Percentiles rank a stretch among this genome's conserved stretches.
Evolutionary conservation across 2,113 vertebrate genomes (phyloP).

Genomic region (Xenopus laevis): DNA sequence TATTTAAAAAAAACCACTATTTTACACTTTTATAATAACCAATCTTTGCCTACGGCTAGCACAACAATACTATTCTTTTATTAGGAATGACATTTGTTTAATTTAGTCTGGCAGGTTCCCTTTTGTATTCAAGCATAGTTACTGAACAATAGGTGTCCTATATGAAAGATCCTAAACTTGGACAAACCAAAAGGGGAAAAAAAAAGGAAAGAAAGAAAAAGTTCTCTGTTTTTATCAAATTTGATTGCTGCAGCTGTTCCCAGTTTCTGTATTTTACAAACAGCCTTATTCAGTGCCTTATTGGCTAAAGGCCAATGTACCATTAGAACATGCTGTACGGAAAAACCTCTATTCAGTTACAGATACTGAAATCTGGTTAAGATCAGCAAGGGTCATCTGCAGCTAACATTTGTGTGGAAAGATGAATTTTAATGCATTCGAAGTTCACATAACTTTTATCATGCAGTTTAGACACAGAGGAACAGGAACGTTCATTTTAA

Average conservation of each 20-base stretch:
- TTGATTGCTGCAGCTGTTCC: constrained; percentile 84
- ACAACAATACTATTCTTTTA: constrained; percentile 54
- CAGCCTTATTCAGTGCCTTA: constrained; percentile 80
- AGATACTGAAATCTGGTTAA: constrained; percentile 83
- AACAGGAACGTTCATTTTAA: too few relatives aligned
- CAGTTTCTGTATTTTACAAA: constrained; percentile 82
- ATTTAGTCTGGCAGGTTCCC: constrained; percentile 60
- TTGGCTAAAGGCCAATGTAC: constrained; percentile 78
- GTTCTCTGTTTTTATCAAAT: constrained; percentile 84
- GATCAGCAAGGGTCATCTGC: constrained; percentile 77
- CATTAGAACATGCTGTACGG: constrained; percentile 82
- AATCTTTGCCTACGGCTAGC: background rate
- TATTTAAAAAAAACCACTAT: background rate
- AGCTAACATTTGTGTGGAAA: constrained; percentile 73
- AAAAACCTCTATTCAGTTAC: constrained; percentile 82
- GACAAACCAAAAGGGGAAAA: constrained; percentile 59
- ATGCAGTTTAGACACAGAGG: constrained; percentile 55
- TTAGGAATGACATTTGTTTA: constrained; percentile 66
- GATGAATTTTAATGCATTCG: constrained; percentile 77
- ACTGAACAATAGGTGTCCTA: constrained; percentile 69
- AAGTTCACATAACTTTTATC: constrained; percentile 60
- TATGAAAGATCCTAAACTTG: constrained; percentile 74
- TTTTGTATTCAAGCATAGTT: constrained; percentile 57
- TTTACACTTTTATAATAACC: background rate
- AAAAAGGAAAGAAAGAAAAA: constrained; percentile 53